Evolutionary conservation across 2,888 invertebrate species (phyloP), one percentile per base, ranked within the genome.

Genomic region (Frankliniella fusca): DNA sequence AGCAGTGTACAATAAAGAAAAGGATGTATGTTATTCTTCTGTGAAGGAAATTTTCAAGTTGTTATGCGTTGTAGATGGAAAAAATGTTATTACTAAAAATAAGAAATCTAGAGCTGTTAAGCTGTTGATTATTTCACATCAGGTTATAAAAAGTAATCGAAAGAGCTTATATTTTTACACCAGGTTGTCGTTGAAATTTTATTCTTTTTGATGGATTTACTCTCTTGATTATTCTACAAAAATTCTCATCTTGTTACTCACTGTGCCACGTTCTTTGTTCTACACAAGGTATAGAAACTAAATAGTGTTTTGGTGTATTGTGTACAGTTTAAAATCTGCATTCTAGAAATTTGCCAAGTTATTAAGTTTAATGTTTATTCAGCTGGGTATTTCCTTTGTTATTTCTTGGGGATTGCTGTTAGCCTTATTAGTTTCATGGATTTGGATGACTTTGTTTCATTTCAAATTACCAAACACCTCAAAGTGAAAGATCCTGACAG

Each of bases 151-250:
- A 23, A 76, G 12, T 76, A 27, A 76, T 27, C 5, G 27, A 76
- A 76, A 27, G 70, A 76, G 70, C 70, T 27, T 23, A 76, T 76
- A 76, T 76, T 76, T 76, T 76, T 76, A 27, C 70, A 76, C 70
- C 70, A 9, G 12, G 70, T 76, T 76, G 27, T 76, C 27, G 27
- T 27, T 76, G 27, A 76, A 76, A 76, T 20, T 61, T 61, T 20
- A 61, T 18, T n/a, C 61, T 61, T 61, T 61, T 61, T 38, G 38
- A 38, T 38, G 38, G 38, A 38, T 38, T 38, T 38, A 38, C 38
- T 38, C 38, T 38, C 38, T 38, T 38, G 38, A 38, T 38, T 61
- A 61, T 61, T 7, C 61, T 54, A 18, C 54, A 54, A 61, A 61
- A n/a, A 20, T 61, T 61, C 61, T n/a, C 61, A 61, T 61, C 61